Percentiles rank a stretch among this genome's conserved stretches.
phyloP scores from a whole-genome alignment of 2,888 invertebrate genomes.

The Drosophila maculinotata region DNA sequence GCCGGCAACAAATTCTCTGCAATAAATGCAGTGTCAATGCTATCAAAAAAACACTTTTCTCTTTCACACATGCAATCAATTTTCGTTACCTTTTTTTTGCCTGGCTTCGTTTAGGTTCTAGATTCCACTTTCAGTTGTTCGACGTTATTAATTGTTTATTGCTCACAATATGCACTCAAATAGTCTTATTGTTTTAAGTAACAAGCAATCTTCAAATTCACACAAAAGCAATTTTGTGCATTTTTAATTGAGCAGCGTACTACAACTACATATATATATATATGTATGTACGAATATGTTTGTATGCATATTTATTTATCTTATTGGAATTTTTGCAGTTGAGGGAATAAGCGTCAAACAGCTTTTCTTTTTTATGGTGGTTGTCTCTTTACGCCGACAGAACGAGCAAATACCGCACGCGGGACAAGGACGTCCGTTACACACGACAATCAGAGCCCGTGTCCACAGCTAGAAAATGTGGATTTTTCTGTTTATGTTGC shows the following conservation, averaged over 20 bases:
- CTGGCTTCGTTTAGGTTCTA: constrained; percentile 17
- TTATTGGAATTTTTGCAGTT: constrained; percentile 1
- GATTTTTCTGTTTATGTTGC: constrained; percentile 46
- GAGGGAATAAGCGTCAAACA: neutral
- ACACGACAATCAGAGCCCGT: constrained; percentile 57
- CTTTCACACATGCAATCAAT: constrained; percentile 27
- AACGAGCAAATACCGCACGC: constrained; percentile 53
- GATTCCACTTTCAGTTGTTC: neutral
- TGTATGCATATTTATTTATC: neutral
- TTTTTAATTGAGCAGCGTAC: constrained; percentile 3
- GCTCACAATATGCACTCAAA: neutral
- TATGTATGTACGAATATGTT: too few species aligned
- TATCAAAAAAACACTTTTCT: constrained; percentile 12
- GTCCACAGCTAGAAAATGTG: constrained; percentile 51
- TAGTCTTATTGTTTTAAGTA: neutral
- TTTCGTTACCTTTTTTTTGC: constrained; percentile 48
- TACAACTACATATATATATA: neutral
- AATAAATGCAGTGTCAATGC: constrained; percentile 7
- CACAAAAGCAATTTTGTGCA: constrained; percentile 11
- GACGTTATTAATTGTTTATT: neutral
- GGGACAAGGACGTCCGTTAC: constrained; percentile 67
- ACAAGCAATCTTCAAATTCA: constrained; percentile 1
- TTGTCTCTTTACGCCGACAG: constrained; percentile 45
- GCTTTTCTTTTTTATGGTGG: constrained; percentile 19
- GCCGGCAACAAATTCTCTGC: constrained; percentile 3